Conservation (phyloP, 2,797 vertebrate species). For the Telmatherina bonti region DNA sequence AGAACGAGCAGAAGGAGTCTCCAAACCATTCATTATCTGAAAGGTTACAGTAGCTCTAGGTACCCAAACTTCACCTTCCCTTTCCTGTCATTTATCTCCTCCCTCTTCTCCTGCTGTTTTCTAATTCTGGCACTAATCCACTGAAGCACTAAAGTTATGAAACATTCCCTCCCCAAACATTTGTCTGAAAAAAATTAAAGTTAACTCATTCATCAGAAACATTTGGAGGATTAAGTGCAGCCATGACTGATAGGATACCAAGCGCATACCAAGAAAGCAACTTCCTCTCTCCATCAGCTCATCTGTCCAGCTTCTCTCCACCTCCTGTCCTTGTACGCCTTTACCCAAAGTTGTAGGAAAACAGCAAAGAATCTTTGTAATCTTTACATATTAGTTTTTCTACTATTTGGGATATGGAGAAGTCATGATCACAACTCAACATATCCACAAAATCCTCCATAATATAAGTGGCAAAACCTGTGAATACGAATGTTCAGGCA, state of each 20-base stretch:
- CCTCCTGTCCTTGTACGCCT: neutral
- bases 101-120: constrained; percentile 9
- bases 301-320: constrained; percentile 7
- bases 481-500: neutral
- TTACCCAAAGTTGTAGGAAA: neutral
- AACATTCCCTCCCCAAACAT: constrained; percentile 15
- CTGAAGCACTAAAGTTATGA: constrained; percentile 12
- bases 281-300: constrained; percentile 2
- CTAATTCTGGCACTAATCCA: constrained; percentile 26
- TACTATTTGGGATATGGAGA: neutral
- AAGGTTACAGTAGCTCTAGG: constrained; percentile 59
- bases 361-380: neutral
- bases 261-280: neutral
- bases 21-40: constrained; percentile 65
- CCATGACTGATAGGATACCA: neutral
- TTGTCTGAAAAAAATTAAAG: constrained; percentile 8
- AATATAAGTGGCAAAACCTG: neutral
- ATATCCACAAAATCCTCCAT: neutral
- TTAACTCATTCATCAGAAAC: neutral
- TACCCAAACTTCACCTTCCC: constrained; percentile 56
- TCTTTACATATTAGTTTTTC: constrained; percentile 1
- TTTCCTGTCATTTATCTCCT: constrained; percentile 32
- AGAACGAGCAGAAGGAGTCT: constrained; percentile 48
- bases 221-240: constrained; percentile 9
- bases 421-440: constrained; percentile 12